Evolutionary conservation across 2,888 invertebrate species (phyloP).

Genomic region (Melanophora roralis): DNA sequence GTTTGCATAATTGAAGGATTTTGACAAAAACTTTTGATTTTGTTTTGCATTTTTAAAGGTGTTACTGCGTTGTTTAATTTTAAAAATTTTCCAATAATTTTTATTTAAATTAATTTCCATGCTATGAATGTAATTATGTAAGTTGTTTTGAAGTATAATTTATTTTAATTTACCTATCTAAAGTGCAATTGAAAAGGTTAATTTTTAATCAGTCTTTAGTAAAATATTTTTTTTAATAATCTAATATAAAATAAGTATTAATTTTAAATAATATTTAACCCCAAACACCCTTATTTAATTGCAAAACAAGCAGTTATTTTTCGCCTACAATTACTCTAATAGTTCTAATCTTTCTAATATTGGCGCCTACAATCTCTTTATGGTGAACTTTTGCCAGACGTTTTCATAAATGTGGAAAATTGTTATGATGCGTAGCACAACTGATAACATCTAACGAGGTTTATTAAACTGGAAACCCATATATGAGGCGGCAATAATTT

Average conservation of each 20-base stretch:
- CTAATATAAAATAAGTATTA: background rate
- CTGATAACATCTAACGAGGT: background rate
- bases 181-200: background rate
- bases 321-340: background rate
- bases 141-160: background rate
- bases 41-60: too few species aligned
- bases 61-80: background rate
- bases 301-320: background rate
- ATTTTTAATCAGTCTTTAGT: background rate
- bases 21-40: too few species aligned
- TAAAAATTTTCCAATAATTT: background rate
- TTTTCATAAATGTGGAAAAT: slow-evolving; percentile 1
- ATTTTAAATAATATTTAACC: background rate
- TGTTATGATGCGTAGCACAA: background rate
- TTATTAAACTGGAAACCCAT: too few species aligned
- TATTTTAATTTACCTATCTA: background rate
- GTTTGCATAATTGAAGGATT: too few species aligned
- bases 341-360: background rate
- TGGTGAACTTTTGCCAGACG: background rate
- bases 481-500: too few species aligned
- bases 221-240: background rate
- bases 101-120: background rate
- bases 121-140: background rate
- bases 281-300: background rate
- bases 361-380: slow-evolving; percentile 31